Conservation (phyloP, 2,797 vertebrate species). For the Sus cebifrons region DNA sequence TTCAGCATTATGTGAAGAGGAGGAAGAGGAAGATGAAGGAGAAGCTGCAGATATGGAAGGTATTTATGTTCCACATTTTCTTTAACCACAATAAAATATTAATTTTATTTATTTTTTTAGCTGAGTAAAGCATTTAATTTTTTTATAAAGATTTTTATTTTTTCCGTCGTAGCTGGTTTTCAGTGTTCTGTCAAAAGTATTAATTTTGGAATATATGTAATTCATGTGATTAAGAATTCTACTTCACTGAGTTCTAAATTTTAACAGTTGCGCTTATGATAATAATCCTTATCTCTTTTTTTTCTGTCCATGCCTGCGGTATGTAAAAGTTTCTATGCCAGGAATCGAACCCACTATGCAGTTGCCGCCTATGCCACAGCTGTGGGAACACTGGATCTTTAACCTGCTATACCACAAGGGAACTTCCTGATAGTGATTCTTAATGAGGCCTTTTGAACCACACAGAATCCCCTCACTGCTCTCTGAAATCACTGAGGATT, state of each 20-base stretch:
- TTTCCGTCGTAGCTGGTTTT: no score
- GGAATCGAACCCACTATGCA: no score
- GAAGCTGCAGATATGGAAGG: slow-evolving; percentile 99
- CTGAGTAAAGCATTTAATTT: no score
- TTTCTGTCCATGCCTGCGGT: no score
- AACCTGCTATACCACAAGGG: no score
- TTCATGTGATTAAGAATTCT: slow-evolving; percentile 35
- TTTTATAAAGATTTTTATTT: no score
- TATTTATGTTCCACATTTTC: slow-evolving; percentile 84
- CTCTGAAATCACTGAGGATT: background rate
- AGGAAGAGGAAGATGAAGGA: slow-evolving; percentile 96
- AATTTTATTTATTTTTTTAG: background rate
- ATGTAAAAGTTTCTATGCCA: no score
- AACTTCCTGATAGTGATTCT: background rate
- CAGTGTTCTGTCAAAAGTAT: background rate
- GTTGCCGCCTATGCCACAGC: no score
- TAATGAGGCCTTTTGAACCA: slow-evolving; percentile 9
- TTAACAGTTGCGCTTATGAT: background rate
- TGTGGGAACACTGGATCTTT: no score
- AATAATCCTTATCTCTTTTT: no score
- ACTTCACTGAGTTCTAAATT: slow-evolving; percentile 22
- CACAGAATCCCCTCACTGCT: background rate
- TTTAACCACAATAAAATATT: slow-evolving; percentile 48
- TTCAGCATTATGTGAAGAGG: slow-evolving; percentile 91
- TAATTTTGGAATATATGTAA: slow-evolving; percentile 42